Evolutionary conservation across 2,113 vertebrate species (phyloP).

Genomic region (Brienomyrus longianalis): DNA sequence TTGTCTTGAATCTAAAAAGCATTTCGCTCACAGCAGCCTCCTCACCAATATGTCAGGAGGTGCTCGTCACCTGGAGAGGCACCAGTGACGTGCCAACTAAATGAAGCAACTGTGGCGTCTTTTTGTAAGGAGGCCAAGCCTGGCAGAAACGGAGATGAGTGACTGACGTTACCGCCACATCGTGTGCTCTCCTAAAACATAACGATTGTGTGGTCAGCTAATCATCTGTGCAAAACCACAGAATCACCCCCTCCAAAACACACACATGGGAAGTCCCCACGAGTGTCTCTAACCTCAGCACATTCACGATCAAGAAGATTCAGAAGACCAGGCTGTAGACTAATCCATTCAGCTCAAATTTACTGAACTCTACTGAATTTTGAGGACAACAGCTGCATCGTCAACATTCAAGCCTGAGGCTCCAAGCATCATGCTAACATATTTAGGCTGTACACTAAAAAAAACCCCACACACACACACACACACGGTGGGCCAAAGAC

Average conservation of each 20-base stretch:
- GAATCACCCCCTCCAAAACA: neutral
- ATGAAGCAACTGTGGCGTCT: neutral
- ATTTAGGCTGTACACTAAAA: neutral
- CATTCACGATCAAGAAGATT: neutral
- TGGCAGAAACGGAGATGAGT: neutral
- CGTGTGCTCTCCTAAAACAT: neutral
- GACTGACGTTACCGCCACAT: neutral
- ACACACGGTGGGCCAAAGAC: neutral
- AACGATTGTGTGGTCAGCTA: neutral
- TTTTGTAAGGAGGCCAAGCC: neutral
- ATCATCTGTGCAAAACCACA: neutral
- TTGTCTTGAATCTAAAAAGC: neutral
- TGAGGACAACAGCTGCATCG: neutral
- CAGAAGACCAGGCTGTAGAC: neutral
- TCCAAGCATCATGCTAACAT: neutral
- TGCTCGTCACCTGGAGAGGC: too few relatives aligned
- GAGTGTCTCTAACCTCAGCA: neutral
- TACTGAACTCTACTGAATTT: too few relatives aligned
- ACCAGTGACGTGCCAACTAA: neutral
- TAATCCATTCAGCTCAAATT: neutral
- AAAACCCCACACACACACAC: neutral
- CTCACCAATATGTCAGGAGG: neutral
- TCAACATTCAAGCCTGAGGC: neutral
- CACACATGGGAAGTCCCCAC: neutral
- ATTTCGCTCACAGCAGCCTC: neutral